Conservation (phyloP, 2,888 invertebrate genomes). For the Andrena flavipes region DNA sequence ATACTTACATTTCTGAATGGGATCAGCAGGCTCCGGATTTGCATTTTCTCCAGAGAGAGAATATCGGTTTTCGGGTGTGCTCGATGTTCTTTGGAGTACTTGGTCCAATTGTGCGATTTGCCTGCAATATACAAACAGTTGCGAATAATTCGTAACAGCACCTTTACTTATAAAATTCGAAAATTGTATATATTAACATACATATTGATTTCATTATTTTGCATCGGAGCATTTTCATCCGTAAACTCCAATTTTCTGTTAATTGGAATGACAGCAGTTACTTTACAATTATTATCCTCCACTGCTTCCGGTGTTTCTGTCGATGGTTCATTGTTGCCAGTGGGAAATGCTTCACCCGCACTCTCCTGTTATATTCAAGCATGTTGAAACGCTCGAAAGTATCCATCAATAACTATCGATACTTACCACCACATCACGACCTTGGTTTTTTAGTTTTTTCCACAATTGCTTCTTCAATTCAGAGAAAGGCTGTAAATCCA, state of each 20-base stretch:
- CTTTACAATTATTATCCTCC: not conserved
- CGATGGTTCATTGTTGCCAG: not conserved
- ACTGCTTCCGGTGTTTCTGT: not conserved
- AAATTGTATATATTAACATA: slow-evolving; percentile 45
- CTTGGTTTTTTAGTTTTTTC: slow-evolving; percentile 80
- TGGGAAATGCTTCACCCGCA: not conserved
- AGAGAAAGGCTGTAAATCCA: slow-evolving; percentile 79
- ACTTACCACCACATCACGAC: slow-evolving; percentile 64
- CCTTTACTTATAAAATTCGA: not conserved
- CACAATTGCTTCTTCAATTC: slow-evolving; percentile 82
- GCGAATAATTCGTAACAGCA: not conserved
- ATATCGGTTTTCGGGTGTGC: slow-evolving; percentile 76
- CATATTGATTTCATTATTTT: slow-evolving; percentile 75
- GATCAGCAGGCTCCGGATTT: slow-evolving; percentile 72
- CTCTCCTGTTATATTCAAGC: slow-evolving; percentile 14
- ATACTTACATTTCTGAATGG: slow-evolving; percentile 69
- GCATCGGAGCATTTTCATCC: slow-evolving; percentile 68
- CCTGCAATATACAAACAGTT: slow-evolving; percentile 49
- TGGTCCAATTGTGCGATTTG: slow-evolving; percentile 80
- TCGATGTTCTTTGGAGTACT: slow-evolving; percentile 75
- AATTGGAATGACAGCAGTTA: slow-evolving; percentile 47
- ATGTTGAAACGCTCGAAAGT: not conserved
- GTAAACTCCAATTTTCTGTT: slow-evolving; percentile 77
- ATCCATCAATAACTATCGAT: not conserved
- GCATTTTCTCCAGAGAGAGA: slow-evolving; percentile 75